Evolutionary conservation across 2,113 vertebrate genomes (phyloP), one percentile per base, ranked within the genome.

Genomic region (Saccopteryx bilineata): DNA sequence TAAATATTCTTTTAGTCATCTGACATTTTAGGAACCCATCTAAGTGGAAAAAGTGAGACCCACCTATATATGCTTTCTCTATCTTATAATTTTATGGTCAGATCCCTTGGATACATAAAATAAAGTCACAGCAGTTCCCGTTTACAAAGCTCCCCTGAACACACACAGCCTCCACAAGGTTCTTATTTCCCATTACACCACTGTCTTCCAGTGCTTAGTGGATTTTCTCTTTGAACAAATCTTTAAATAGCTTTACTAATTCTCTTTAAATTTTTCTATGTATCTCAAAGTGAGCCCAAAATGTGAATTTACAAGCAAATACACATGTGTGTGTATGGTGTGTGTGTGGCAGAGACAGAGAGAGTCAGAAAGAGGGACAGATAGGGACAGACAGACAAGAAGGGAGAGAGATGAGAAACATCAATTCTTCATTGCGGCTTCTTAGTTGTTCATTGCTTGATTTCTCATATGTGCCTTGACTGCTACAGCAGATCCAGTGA

Each of bases 41-140:
- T 91, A 80, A 68, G 28, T 80, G 52, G n/a, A 61, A 84, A 88
- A 92, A 86, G 72, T 65, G 21, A 81, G 31, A 61, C 76, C n/a
- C 50, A 88, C 56, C 46, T 96, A 26, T 82, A 91, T 48, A 76
- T 82, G 26, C 52, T 58, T 86, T 95, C 33, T 95, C 54, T 82
- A 87, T 83, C 15, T 92, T 60, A 72, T 3, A 50, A 71, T 80
- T 92, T 92, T 68, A 86, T 72, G 28, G 74, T 68, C 65, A 74
- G 86, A 95, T 71, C 61, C 18, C 12, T 58, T 92, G 72, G 5
- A 48, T 46, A 72, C 50, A 63, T 21, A 87, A 19, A 79, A 46
- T 68, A 84, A 97, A 88, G 80, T 15, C 54, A 88, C 3, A 83
- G 6, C 19, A 94, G 50, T 87, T 92, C 39, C 21, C 87, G 63